Conservation (phyloP, 2,113 vertebrate genomes). For the Mirounga angustirostris region DNA sequence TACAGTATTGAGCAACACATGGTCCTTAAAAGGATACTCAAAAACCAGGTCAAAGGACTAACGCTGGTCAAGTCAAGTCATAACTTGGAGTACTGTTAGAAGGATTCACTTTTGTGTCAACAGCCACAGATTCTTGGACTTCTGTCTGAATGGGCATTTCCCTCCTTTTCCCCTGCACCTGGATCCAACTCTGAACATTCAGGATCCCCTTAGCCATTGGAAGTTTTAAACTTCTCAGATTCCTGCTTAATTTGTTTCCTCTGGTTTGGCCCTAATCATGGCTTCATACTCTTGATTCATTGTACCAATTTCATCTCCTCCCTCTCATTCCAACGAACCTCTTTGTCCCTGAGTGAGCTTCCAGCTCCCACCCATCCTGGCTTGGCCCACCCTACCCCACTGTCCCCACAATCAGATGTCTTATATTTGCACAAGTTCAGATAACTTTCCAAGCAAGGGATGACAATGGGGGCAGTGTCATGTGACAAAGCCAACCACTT, state of each 20-base stretch:
- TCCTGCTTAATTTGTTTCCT: neutral
- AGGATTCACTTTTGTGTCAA: neutral
- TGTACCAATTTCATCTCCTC: neutral
- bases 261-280: neutral
- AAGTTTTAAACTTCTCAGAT: neutral
- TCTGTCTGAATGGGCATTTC: neutral
- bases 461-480: neutral
- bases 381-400: neutral
- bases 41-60: neutral
- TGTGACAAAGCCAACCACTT: neutral
- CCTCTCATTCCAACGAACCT: neutral
- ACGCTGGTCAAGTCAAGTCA: neutral
- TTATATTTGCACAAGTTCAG: neutral
- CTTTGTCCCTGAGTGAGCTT: neutral
- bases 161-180: neutral
- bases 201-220: neutral
- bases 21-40: neutral
- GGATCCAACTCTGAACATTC: neutral
- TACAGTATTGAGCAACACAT: neutral
- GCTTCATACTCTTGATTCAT: neutral
- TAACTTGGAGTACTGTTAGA: neutral
- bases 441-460: neutral
- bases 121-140: neutral
- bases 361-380: neutral
- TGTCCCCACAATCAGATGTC: neutral